Evolutionary conservation across 2,113 vertebrate genomes (phyloP), one percentile per base, ranked within the genome.

Genomic region (Clarias magur): DNA sequence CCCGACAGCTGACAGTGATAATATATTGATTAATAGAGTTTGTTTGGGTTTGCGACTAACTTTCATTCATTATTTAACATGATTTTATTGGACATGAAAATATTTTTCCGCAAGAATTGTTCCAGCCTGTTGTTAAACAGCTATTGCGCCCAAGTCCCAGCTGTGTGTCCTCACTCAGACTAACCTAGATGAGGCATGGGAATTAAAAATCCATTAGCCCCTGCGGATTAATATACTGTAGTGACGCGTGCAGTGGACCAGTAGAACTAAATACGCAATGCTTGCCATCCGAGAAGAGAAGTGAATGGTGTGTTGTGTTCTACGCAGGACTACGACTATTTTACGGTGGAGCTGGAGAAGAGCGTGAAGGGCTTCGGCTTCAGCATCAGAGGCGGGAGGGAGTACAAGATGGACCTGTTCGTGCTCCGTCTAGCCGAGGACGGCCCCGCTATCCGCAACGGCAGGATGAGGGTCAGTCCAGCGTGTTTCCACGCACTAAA

Each of bases 391-490:
- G 99, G 99, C 82, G 99, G 99, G 90, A 95, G 98, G 89, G 99
- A 99, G 63, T 99, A 99, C 93, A 99, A 99, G 94, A 99, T 99
- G 97, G 99, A 99, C 93, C 95, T 99, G 85, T 99, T 97, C 86
- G 97, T 99, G 89, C 76, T 99, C 91, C 97, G 98, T 85, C 91
- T 99, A 86, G 99, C 99, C 67, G 98, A 99, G 93, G 99, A 99
- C n/a, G 98, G 99, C 11, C 98, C 99, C 19, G 99, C 99, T 75
- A 96, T 99, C 94, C 96, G 98, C 83, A 99, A 99, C 57, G 99
- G 99, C 90, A 96, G 98, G 67, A 99, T 99, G 97, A 97, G 97
- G 96, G 98, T 99, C 92, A 97, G 97, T 92, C 27, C 23, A 19
- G 56, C 25, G 7, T 54, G n/a, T 13, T 9, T 42, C 25, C 56